Evolutionary conservation across 2,888 invertebrate species (phyloP).

Genomic region (Chirona hameri): DNA sequence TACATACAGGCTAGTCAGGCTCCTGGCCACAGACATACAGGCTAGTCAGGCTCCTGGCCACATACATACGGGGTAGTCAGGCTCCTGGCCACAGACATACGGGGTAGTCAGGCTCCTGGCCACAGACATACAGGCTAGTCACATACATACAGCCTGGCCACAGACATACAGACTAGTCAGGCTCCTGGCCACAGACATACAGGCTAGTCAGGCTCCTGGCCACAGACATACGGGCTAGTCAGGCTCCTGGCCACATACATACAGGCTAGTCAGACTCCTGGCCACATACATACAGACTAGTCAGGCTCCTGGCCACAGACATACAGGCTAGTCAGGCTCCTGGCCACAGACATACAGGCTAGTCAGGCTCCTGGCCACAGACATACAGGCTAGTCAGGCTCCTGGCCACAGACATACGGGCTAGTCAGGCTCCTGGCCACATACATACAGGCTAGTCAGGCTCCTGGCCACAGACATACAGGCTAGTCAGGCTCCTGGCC

Average conservation of each 20-base stretch:
- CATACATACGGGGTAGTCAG: not conserved
- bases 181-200: slow-evolving; percentile 43
- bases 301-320: slow-evolving; percentile 44
- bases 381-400: too few species aligned
- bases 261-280: slow-evolving; percentile 46
- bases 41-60: slow-evolving; percentile 46
- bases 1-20: too few species aligned
- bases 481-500: slow-evolving; percentile 46
- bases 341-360: not conserved
- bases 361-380: slow-evolving; percentile 45
- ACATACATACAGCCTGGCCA: too few species aligned
- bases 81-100: slow-evolving; percentile 43
- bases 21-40: slow-evolving; percentile 42
- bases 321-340: too few species aligned
- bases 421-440: slow-evolving; percentile 46
- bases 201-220: slow-evolving; percentile 46
- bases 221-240: not conserved
- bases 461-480: slow-evolving; percentile 43
- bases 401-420: slow-evolving; percentile 37
- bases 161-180: not conserved
- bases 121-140: not conserved
- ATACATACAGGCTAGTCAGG: not conserved
- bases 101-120: slow-evolving; percentile 46
- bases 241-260: slow-evolving; percentile 44
- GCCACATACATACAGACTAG: not conserved